Conservation (phyloP, 1,140 invertebrate species). For the Cyclargus thomasi region DNA sequence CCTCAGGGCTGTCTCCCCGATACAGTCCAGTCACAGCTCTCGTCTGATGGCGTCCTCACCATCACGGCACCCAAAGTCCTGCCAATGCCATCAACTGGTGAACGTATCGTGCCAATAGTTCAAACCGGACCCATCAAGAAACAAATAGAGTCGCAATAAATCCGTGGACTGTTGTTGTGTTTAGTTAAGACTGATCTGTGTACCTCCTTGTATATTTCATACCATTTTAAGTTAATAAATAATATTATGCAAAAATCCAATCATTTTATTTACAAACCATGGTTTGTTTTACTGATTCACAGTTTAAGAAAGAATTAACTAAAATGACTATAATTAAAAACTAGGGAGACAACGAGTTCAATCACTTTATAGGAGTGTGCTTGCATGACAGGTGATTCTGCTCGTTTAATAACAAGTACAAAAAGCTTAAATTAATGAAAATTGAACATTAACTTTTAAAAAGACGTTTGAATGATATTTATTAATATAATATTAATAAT, state of each 20-base stretch:
- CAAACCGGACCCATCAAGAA: slow-evolving; percentile 57
- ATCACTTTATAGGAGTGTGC: too few relatives aligned
- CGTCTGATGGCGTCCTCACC: slow-evolving; percentile 84
- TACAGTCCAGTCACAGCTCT: slow-evolving; percentile 81
- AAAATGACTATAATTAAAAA: too few relatives aligned
- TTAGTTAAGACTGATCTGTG: background rate
- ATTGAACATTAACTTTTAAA: too few relatives aligned
- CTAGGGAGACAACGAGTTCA: too few relatives aligned
- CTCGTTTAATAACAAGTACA: too few relatives aligned
- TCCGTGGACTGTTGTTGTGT: background rate
- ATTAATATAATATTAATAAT: too few relatives aligned
- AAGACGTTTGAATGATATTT: too few relatives aligned
- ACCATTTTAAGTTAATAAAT: slow-evolving; percentile 12
- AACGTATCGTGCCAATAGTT: slow-evolving; percentile 56
- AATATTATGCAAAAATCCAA: background rate
- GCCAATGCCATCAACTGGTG: slow-evolving; percentile 49
- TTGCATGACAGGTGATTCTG: too few relatives aligned
- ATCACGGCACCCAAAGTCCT: slow-evolving; percentile 78
- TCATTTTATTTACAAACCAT: too few relatives aligned
- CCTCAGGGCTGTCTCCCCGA: slow-evolving; percentile 83
- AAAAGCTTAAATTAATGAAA: too few relatives aligned
- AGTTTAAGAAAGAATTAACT: too few relatives aligned
- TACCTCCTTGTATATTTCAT: background rate
- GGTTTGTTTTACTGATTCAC: too few relatives aligned
- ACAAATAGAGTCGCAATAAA: slow-evolving; percentile 26